Base-by-base conservation (phyloP, 2,113 vertebrate species). In the Saccopteryx leptura region DNA sequence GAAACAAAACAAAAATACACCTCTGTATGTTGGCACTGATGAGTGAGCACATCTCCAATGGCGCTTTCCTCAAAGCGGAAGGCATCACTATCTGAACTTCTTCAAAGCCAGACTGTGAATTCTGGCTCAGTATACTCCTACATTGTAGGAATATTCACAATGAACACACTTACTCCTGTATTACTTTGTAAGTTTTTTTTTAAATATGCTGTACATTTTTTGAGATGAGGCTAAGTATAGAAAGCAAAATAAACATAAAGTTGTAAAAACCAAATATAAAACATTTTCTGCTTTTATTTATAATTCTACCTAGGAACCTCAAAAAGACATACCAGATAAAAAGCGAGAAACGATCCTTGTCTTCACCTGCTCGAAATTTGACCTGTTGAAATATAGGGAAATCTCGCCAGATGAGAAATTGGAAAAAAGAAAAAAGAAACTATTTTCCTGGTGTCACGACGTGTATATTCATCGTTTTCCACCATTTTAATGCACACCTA, bases 301-400 rank as follows among this genome's bases (percentile, higher is more conserved):
- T 97, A 74, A 92, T 92, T 92, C 91, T 92, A 18, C 91, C 23
- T 91, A 97, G 97, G 78, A 93, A 71, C 50, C 6, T 0, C 18
- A 46, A 82, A 18, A 0, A 28, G 48, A 26, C 15, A 12, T 0
- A 61, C 3, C 2, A 50, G 9, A 4, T n/a, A 9, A 9, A 33
- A 96, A 88, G 81, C 5, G 68, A 33, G 28, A 26, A 58, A 1
- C n/a, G 24, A 39, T 7, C 0, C 13, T 93, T 8, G 4, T 96
- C 24, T 26, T 87, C 58, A 84, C 39, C 15, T 9, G 61, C 8
- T 21, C 95, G 31, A 14, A 78, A 65, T 89, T 94, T 81, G 72
- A 96, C n/a, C 65, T 92, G 60, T 24, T 96, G 68, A 72, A 78
- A 86, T 1, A 26, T 75, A 56, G n/a, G 17, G 80, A 96, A 69